Evolutionary conservation across 2,888 invertebrate genomes (phyloP).

Genomic region (Lycia hirtaria): DNA sequence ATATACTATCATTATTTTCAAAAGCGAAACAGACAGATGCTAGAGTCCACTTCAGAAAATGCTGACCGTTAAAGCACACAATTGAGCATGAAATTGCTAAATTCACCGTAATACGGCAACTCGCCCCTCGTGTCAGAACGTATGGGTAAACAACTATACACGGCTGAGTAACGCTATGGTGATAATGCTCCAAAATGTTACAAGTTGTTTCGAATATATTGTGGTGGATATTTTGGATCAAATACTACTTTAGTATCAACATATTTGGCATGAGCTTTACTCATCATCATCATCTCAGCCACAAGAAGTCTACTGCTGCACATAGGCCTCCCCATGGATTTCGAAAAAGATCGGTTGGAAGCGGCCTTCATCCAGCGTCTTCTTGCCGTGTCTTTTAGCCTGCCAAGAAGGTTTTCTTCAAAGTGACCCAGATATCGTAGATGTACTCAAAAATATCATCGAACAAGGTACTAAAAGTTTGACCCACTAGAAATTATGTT

Average conservation of each 20-base stretch:
- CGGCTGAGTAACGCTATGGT: neutral
- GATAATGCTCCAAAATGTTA: neutral
- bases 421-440: slow-evolving; percentile 10
- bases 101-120: slow-evolving; percentile 7
- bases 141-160: slow-evolving; percentile 9
- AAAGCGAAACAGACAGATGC: neutral
- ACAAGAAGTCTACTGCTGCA: no score
- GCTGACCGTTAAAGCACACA: slow-evolving; percentile 8
- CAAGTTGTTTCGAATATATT: neutral
- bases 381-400: no score
- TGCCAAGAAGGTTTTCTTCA: neutral
- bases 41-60: neutral
- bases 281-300: no score
- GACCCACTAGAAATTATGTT: neutral
- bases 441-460: slow-evolving; percentile 28
- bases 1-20: neutral
- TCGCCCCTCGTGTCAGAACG: slow-evolving; percentile 2
- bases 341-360: no score
- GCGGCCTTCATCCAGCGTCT: no score
- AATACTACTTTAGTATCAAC: no score
- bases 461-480: slow-evolving; percentile 39
- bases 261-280: no score
- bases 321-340: no score
- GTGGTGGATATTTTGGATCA: no score
- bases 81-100: slow-evolving; percentile 11